Base-by-base conservation (phyloP, 2,113 vertebrate species). In the Amblyornis subalaris region DNA sequence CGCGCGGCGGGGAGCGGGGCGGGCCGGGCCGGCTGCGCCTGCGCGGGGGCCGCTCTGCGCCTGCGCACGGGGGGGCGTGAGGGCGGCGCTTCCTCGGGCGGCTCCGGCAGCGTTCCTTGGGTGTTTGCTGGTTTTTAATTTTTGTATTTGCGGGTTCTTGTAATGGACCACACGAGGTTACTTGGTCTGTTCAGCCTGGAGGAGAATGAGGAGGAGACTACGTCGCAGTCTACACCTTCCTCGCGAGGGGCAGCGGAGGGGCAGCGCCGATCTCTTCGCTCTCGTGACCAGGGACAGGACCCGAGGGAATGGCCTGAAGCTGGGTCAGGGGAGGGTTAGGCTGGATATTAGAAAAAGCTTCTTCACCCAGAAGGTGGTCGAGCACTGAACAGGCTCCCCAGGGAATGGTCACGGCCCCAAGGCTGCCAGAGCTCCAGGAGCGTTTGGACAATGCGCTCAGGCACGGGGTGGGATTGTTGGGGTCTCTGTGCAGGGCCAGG, bases 361-460 rank as follows among this genome's bases (percentile, higher is more conserved):
- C 12, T 45, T 38, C 9, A 15, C 12, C 7, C 64, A n/a, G 23
- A 50, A 16, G 25, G 35, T 64, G 31, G 10, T 8, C 0, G 11
- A 2, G 40, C 48, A 5, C 54, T 86, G 22, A 12, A 28, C 9
- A 45, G 38, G 53, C 36, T 44, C 31, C 25, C 21, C 31, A 26
- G 16, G 16, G 33, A 45, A 22, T 12, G 45, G 17, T 26, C 38
- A 28, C 45, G 1, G 44, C 33, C 2, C 26, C 2, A 3, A 44
- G 26, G 9, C 54, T 18, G 62, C 1, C 17, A 29, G 19, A n/a
- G 55, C 10, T 77, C 38, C 1, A 7, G 28, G 16, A 24, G 24
- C 0, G 0, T 47, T 48, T 14, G 48, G 8, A 70, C 29, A 16
- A 18, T 0, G 2, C n/a, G 16, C 55, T 53, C 3, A 6, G 33